Percentiles rank a stretch among this genome's conserved stretches.
Evolutionary conservation across 2,888 invertebrate species (phyloP).

Genomic region (Trichogramma evanescens): DNA sequence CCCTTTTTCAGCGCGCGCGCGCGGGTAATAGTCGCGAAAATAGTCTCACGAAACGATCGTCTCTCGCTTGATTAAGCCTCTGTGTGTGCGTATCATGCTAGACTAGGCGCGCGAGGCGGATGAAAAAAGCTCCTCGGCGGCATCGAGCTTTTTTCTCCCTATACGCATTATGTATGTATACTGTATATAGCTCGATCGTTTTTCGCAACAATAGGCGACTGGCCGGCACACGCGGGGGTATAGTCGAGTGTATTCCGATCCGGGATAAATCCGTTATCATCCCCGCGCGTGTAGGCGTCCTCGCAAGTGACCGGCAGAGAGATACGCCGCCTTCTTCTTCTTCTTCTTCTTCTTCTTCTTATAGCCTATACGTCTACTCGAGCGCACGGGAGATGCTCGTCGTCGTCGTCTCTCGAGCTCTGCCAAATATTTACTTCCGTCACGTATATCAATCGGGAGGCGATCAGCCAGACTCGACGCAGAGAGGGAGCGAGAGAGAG

Average conservation of each 20-base stretch:
- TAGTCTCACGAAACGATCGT: no score
- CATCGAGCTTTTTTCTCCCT: no score
- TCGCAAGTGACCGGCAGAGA: slow-evolving; percentile 39
- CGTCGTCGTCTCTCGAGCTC: slow-evolving; percentile 20
- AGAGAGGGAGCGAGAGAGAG: background rate
- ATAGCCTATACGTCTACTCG: background rate
- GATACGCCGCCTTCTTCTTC: slow-evolving; percentile 26
- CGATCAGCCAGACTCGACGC: slow-evolving; percentile 13
- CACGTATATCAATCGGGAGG: background rate
- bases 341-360: no score
- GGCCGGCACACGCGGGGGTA: slow-evolving; percentile 11
- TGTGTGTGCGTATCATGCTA: no score
- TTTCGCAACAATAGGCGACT: slow-evolving; percentile 22
- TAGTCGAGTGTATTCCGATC: slow-evolving; percentile 19
- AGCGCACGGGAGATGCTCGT: slow-evolving; percentile 5
- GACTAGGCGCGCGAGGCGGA: no score
- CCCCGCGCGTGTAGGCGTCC: slow-evolving; percentile 25
- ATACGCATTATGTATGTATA: no score
- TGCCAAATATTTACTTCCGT: slow-evolving; percentile 42
- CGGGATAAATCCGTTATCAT: slow-evolving; percentile 44
- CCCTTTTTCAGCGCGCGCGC: no score
- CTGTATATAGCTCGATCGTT: no score
- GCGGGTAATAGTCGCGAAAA: no score
- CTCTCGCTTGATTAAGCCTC: no score
- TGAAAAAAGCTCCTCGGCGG: no score